A percentile compares a stretch with the other conserved stretches of the same genome.
Conservation (phyloP, 2,888 invertebrate species). For the Tiphia femorata region DNA sequence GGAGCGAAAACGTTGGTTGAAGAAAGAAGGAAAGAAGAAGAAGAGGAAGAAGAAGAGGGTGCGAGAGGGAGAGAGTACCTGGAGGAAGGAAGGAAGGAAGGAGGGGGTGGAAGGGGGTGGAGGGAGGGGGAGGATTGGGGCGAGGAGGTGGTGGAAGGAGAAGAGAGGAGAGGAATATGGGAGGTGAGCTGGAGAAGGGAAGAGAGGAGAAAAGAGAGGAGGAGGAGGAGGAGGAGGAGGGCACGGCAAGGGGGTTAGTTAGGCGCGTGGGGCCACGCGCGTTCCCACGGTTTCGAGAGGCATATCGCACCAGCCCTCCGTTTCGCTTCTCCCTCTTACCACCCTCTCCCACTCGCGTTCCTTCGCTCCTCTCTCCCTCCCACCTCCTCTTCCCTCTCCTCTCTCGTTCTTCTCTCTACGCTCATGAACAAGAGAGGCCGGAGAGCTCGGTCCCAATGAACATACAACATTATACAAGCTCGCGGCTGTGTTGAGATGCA, state of each 20-base stretch:
- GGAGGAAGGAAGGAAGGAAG: constrained; percentile 36
- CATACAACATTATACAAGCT: constrained; percentile 41
- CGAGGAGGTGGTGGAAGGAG: constrained; percentile 3
- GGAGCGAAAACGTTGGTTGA: too few relatives aligned
- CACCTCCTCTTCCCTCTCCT: constrained; percentile 5
- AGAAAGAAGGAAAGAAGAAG: constrained; percentile 7
- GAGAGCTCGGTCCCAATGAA: constrained; percentile 37
- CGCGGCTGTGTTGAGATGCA: constrained; percentile 33
- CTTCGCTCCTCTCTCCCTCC: constrained; percentile 25
- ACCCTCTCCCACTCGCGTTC: constrained; percentile 20
- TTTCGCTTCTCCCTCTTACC: constrained; percentile 38
- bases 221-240: constrained; percentile 22
- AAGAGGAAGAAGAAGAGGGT: constrained; percentile 26
- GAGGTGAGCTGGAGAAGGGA: constrained; percentile 16
- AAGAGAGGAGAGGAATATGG: neutral
- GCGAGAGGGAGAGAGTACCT: constrained; percentile 21
- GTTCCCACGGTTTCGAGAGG: constrained; percentile 68
- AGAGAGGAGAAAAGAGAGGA: constrained; percentile 20
- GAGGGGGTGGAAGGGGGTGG: constrained; percentile 13
- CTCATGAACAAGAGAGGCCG: constrained; percentile 9
- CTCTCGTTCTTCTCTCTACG: neutral
- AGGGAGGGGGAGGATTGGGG: constrained; percentile 11
- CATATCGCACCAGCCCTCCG: constrained; percentile 63
- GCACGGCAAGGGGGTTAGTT: constrained; percentile 58
- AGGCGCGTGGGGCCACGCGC: constrained; percentile 67